These are phyloP conservation scores for Orius insidiosus DNA, from an alignment of 1,140 invertebrate genomes.

Conservation along the genomic window DNA sequence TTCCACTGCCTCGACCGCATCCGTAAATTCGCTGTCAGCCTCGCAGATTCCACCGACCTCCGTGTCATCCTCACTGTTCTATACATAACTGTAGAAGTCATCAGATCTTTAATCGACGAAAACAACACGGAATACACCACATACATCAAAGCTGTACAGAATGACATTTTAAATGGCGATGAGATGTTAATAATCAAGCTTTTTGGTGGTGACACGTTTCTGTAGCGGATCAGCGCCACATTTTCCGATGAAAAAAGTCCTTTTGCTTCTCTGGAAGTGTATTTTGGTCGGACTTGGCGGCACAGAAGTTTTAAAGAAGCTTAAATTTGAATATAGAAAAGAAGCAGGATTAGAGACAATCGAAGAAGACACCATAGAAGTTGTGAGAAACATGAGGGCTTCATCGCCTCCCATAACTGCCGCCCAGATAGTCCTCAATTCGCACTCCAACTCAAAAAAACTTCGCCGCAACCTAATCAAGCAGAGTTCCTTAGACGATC, in stretches of 20 bases:
- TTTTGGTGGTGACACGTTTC: conserved; percentile 81
- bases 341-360: conserved; percentile 51
- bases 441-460: conserved; percentile 44
- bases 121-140: conserved; percentile 46
- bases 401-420: conserved; percentile 88
- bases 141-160: conserved; percentile 54
- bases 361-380: conserved; percentile 84
- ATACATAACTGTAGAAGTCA: conserved; percentile 86
- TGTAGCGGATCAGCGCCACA: conserved; percentile 86
- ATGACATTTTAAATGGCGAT: conserved; percentile 54
- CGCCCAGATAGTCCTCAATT: conserved; percentile 63
- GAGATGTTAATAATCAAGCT: conserved; percentile 77
- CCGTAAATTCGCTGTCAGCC: conserved; percentile 72
- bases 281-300: conserved; percentile 80
- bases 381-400: conserved; percentile 80
- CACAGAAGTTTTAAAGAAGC: conserved; percentile 54
- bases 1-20: conserved; percentile 52
- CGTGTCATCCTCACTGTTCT: conserved; percentile 81
- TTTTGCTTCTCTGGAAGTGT: conserved; percentile 91
- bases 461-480: conserved; percentile 66
- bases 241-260: conserved; percentile 95
- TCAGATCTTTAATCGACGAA: conserved; percentile 43
- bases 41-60: conserved; percentile 81
- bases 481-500: conserved; percentile 83
- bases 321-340: conserved; percentile 56